phyloP scores from a whole-genome alignment of 2,113 vertebrate genomes.

The Eurystomus gularis region DNA sequence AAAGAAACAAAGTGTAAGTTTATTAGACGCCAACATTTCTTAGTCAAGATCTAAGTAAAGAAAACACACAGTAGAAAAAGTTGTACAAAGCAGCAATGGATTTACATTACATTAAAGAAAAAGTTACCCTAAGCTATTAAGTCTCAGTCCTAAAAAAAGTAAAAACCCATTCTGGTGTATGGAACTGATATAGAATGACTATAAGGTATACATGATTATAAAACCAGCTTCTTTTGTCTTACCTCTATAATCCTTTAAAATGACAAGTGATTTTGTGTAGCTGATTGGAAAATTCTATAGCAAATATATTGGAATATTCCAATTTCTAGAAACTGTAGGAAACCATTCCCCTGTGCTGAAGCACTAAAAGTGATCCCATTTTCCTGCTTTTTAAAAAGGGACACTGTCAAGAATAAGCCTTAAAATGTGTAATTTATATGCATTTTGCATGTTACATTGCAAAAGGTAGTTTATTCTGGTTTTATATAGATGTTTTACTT shows the following conservation, averaged over 20 bases:
- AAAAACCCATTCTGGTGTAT: slow-evolving; percentile 60
- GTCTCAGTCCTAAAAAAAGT: slow-evolving; percentile 68
- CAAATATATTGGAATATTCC: slow-evolving; percentile 24
- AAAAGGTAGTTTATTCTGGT: background rate
- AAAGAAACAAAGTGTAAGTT: slow-evolving; percentile 78
- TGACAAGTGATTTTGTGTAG: slow-evolving; percentile 44
- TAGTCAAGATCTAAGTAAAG: slow-evolving; percentile 77
- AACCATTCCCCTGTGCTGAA: background rate
- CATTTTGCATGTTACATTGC: background rate
- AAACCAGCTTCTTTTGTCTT: slow-evolving; percentile 43
- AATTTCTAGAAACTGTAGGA: slow-evolving; percentile 15
- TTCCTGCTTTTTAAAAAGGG: slow-evolving; percentile 38
- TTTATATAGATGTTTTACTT: background rate
- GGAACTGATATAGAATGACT: slow-evolving; percentile 50
- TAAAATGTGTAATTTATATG: background rate
- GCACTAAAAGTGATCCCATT: slow-evolving; percentile 35
- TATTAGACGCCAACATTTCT: slow-evolving; percentile 76
- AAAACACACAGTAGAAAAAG: slow-evolving; percentile 74
- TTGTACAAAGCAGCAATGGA: slow-evolving; percentile 75
- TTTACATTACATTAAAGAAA: slow-evolving; percentile 69
- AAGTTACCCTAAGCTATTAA: slow-evolving; percentile 58
- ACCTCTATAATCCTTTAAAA: slow-evolving; percentile 50
- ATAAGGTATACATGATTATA: slow-evolving; percentile 60
- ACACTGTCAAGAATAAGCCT: slow-evolving; percentile 49
- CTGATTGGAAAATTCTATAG: slow-evolving; percentile 16